These are phyloP conservation scores for Oryzias woworae DNA, from an alignment of 2,113 vertebrate species.

Conservation along the genomic window DNA sequence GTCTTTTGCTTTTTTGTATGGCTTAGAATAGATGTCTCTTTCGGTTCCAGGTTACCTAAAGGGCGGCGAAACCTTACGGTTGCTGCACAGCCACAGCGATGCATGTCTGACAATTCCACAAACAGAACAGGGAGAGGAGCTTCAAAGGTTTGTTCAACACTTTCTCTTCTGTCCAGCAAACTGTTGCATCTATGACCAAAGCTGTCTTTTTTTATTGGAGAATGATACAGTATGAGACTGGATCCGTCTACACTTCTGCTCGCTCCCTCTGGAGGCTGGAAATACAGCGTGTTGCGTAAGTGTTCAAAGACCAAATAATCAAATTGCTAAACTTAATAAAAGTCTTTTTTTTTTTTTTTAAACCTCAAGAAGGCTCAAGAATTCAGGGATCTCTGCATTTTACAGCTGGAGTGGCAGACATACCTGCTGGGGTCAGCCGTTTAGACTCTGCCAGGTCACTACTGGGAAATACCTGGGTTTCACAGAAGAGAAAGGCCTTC, in stretches of 20 bases:
- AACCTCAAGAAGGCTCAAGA: too few species aligned
- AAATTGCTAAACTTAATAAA: too few species aligned
- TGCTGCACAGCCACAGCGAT: conserved; percentile 91
- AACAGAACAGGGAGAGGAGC: conserved; percentile 83
- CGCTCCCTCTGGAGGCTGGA: conserved; percentile 94
- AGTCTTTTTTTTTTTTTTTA: too few species aligned
- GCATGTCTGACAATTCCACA: conserved; percentile 90
- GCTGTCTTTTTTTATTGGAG: conserved; percentile 69
- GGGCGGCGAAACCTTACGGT: conserved; percentile 88
- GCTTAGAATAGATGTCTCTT: not conserved
- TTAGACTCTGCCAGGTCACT: conserved; percentile 89
- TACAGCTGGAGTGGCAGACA: conserved; percentile 93
- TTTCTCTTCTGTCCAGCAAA: not conserved
- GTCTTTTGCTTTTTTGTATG: too few species aligned
- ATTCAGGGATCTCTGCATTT: conserved; percentile 1
- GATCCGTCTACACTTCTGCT: conserved; percentile 86
- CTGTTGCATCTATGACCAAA: conserved; percentile 7
- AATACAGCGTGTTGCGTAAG: conserved; percentile 92
- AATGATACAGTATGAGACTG: conserved; percentile 89
- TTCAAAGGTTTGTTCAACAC: conserved; percentile 80
- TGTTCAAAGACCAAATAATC: conserved; percentile 28
- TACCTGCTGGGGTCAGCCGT: conserved; percentile 89
- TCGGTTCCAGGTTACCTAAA: conserved; percentile 85
- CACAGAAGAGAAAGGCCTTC: conserved; percentile 84
- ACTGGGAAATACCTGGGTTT: conserved; percentile 92